Percentiles rank a stretch among this genome's conserved stretches.
phyloP scores from a whole-genome alignment of 1,140 invertebrate species.

The Bombus vancouverensis region DNA sequence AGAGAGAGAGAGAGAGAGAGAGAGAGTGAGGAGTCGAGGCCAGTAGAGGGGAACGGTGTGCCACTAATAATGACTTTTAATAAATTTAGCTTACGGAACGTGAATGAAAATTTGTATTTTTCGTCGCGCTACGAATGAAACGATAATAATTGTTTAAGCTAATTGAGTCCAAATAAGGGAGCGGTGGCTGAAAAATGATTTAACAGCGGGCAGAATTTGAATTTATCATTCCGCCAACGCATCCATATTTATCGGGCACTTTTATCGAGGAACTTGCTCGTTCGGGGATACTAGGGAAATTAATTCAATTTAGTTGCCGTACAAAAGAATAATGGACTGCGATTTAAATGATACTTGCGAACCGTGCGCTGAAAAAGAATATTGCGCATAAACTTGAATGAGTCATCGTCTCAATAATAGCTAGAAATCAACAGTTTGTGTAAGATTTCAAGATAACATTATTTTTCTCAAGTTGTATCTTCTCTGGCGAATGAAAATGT shows the following conservation, averaged over 20 bases:
- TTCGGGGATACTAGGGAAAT: conserved; percentile 33
- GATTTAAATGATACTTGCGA: conserved; percentile 22
- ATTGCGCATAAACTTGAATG: background rate
- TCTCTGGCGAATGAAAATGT: background rate
- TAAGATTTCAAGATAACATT: background rate
- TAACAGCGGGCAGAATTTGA: conserved; percentile 26
- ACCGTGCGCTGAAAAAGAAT: background rate
- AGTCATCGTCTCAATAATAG: conserved; percentile 16
- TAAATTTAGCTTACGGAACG: conserved; percentile 11
- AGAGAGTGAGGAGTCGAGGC: background rate
- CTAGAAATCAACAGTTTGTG: background rate
- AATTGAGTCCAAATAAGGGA: conserved; percentile 42
- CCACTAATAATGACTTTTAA: conserved; percentile 27
- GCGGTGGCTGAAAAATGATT: conserved; percentile 34
- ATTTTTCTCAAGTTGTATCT: background rate
- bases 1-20: no score
- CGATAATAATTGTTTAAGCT: conserved; percentile 47
- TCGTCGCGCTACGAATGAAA: conserved; percentile 13
- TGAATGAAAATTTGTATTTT: conserved; percentile 39
- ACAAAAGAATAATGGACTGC: conserved; percentile 49
- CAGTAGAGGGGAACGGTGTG: background rate
- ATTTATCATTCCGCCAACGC: conserved; percentile 42
- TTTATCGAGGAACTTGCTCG: conserved; percentile 46
- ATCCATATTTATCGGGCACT: conserved; percentile 50
- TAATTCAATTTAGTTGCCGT: conserved; percentile 44